Base-by-base conservation (phyloP, 1,140 invertebrate genomes). In the Helicoverpa zea region DNA sequence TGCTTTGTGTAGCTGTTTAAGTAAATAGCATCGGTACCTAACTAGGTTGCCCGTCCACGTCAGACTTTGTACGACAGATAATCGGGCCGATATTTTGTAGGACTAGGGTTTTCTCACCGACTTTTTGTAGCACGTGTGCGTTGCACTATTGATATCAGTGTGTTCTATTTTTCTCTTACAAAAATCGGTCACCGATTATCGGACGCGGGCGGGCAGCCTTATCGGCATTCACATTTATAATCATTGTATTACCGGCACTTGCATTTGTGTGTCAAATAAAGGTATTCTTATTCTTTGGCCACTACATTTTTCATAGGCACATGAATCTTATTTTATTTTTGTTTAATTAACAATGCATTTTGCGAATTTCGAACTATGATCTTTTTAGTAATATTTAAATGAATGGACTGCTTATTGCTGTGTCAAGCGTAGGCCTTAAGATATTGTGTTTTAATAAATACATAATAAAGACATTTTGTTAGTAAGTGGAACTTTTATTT, bases 401-500 rank as follows among this genome's bases (percentile, higher is more conserved):
- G 14, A 35, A 64, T 64, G 29, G 61, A 64, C 61, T 43, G 61
- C 61, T 64, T 64, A 64, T 43, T 64, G 61, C 61, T 43, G 35
- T 43, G 30, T 64, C 43, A 14, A 43, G 7, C 35, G 30, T 63
- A 63, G 59, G 59, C 59, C 30, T 63, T 63, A 64, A 3, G 51
- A 14, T 54, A 54, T 54, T 54, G 14, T 43, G 61, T 64, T 35
- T 43, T 59, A 59, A 23, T 59, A 23, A 12, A 35, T 59, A 11
- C n/a, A 13, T 7, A 64, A 64, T 64, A 64, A 64, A 64, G 30
- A 35, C 30, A 64, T 61, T 80, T 72, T 63, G 35, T 80, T 79
- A 35, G 10, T 18, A 59, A 9, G 2, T 29, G 23, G 3, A 3
- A 1, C 29, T 59, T 58, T 29, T 59, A 3, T 23, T 59, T 23